Evolutionary conservation across 2,888 invertebrate genomes (phyloP).

Genomic region (Prostheceraeus crozeri): DNA sequence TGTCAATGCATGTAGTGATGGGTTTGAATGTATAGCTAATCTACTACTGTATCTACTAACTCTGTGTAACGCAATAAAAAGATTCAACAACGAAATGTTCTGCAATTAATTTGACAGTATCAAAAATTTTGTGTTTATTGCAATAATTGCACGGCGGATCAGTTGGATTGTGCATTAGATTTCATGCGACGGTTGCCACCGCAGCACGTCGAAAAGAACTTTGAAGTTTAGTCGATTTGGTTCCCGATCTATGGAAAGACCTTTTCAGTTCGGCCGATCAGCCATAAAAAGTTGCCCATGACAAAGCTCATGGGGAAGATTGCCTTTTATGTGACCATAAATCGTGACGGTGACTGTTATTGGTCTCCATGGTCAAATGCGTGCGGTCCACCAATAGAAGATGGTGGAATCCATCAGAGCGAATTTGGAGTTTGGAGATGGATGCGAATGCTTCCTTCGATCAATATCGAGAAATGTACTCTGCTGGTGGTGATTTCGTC

Average conservation of each 20-base stretch:
- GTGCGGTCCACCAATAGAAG: conserved; percentile 92
- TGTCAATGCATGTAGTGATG: too few relatives aligned
- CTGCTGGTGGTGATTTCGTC: too few relatives aligned
- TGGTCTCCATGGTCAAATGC: conserved; percentile 60
- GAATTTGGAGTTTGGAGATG: conserved; percentile 83
- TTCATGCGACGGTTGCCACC: conserved; percentile 96
- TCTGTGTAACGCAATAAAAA: too few relatives aligned
- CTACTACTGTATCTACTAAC: too few relatives aligned
- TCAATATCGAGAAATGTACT: conserved; percentile 92
- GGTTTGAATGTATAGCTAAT: too few relatives aligned
- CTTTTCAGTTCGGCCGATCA: conserved; percentile 93
- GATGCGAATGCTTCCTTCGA: conserved; percentile 98
- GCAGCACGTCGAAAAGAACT: conserved; percentile 98
- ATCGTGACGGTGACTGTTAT: conserved; percentile 96
- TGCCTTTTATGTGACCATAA: conserved; percentile 96
- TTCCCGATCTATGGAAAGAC: conserved; percentile 86
- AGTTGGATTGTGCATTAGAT: conserved; percentile 97
- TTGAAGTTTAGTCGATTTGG: conserved; percentile 87
- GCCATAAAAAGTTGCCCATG: conserved; percentile 86
- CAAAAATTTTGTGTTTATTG: too few relatives aligned
- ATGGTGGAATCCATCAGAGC: conserved; percentile 96
- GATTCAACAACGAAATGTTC: too few relatives aligned
- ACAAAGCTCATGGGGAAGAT: conserved; percentile 96
- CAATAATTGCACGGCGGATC: too few relatives aligned
- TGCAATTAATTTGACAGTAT: too few relatives aligned